phyloP scores from a whole-genome alignment of 2,888 invertebrate genomes.

The Synanthedon tipuliformis region DNA sequence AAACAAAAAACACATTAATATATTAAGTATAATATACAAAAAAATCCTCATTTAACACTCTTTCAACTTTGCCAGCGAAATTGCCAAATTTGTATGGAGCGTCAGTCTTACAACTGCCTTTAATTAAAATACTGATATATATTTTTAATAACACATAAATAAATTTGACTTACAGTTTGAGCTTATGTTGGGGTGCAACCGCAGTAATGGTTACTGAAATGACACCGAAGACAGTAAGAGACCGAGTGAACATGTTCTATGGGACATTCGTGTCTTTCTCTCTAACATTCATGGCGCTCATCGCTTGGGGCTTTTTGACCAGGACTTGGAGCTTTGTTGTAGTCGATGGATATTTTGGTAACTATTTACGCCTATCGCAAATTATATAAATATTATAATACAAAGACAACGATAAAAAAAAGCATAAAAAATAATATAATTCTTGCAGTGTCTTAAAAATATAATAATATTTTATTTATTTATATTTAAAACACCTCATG shows the following conservation, averaged over 20 bases:
- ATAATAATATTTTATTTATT: no score
- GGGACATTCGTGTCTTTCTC: constrained; percentile 25
- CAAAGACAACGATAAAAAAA: no score
- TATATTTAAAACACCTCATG: no score
- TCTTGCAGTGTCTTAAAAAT: background rate
- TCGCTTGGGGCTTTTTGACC: constrained; percentile 31
- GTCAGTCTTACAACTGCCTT: no score
- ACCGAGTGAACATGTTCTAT: constrained; percentile 22
- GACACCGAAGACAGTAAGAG: constrained; percentile 24
- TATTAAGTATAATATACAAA: no score
- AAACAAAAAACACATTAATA: no score
- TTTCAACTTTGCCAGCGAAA: no score
- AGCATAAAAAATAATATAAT: background rate
- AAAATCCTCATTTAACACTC: no score
- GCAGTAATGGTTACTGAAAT: constrained; percentile 30
- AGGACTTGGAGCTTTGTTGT: constrained; percentile 18
- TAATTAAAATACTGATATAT: no score
- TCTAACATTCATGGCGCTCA: constrained; percentile 19
- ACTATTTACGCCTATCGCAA: background rate
- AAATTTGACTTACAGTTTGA: constrained; percentile 20
- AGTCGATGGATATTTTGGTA: constrained; percentile 29
- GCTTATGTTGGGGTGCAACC: constrained; percentile 25
- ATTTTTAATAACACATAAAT: background rate
- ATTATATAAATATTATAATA: no score
- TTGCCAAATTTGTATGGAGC: no score